Evolutionary conservation across 2,888 invertebrate genomes (phyloP).

Genomic region (Cephus sareptanus): DNA sequence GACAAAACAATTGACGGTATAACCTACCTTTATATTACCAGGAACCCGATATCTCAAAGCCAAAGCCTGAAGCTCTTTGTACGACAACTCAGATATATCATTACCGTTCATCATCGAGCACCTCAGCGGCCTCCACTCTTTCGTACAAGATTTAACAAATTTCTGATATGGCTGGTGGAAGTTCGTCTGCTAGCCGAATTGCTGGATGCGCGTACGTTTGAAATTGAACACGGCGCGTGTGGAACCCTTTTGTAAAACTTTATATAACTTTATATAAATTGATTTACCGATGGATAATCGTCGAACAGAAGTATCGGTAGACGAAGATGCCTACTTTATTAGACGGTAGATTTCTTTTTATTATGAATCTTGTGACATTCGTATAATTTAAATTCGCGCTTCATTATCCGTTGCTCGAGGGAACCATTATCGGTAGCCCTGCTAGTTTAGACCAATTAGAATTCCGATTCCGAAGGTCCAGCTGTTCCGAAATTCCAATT

Average conservation of each 20-base stretch:
- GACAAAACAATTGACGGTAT: background rate
- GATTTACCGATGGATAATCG: background rate
- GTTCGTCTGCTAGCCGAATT: conserved; percentile 28
- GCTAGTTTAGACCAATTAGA: background rate
- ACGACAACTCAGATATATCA: conserved; percentile 52
- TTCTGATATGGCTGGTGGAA: conserved; percentile 18
- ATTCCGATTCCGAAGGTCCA: too few relatives aligned
- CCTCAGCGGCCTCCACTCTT: conserved; percentile 6
- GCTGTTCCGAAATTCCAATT: background rate
- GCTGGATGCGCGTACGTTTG: conserved; percentile 9
- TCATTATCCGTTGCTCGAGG: background rate
- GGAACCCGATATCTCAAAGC: conserved; percentile 55
- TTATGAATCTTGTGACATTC: background rate
- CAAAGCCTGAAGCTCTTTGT: conserved; percentile 58
- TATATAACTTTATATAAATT: background rate
- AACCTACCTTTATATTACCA: conserved; percentile 59
- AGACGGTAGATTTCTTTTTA: background rate
- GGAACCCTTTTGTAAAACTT: background rate
- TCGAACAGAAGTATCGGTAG: background rate
- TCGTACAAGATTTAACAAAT: conserved; percentile 12
- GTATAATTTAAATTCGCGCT: background rate
- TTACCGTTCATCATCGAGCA: conserved; percentile 30
- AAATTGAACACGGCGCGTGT: background rate
- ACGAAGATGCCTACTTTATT: background rate
- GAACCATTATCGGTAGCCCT: background rate